Evolutionary conservation across 2,888 invertebrate species (phyloP), one percentile per base, ranked within the genome.

Genomic region (Drosophila gaucha): DNA sequence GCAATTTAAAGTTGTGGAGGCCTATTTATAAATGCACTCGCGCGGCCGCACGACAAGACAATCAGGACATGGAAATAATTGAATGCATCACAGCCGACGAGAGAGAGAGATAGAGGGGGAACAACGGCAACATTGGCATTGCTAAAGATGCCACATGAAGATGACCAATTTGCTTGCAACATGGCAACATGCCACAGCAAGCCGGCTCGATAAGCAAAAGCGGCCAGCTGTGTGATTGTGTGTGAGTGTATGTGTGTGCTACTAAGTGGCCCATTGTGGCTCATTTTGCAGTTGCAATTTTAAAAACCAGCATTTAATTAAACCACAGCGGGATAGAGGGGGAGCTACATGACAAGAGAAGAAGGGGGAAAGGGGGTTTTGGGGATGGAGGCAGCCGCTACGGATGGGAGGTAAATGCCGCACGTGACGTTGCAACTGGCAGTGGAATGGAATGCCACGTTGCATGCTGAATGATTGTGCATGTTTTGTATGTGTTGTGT

Each of bases 1-100:
- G 86, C 73, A 80, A 84, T 86, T 80, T 80, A 70, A 77, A 70
- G 56, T 51, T 82, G 66, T 60, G 73, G 66, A 71, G 76, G 70
- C 83, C 83, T 82, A 87, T 87, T 82, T 82, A 87, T 82, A 85
- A 82, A 82, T 87, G 86, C 86, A 75, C 72, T 78, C 60, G 86
- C 76, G 72, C 83, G 67, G 72, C 79, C 57, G 83, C 88, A 86
- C 86, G 88, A 87, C 82, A 87, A 83, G 88, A 76, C 82, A 87
- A 86, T 86, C 86, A 87, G 82, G 86, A 82, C 88, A 87, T 82
- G 88, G 67, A 86, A 87, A 87, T 82, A 82, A 82, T 82, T 82
- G 86, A 87, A 86, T 82, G 82, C 88, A 88, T 88, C 83, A 68
- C 2, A 12, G 24, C 1, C 6, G 35, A 22, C 33, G 39, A 14